Percentiles rank a stretch among this genome's conserved stretches.
These are phyloP conservation scores for Zootoca vivipara DNA, from an alignment of 2,113 vertebrate species.

Conservation along the genomic window DNA sequence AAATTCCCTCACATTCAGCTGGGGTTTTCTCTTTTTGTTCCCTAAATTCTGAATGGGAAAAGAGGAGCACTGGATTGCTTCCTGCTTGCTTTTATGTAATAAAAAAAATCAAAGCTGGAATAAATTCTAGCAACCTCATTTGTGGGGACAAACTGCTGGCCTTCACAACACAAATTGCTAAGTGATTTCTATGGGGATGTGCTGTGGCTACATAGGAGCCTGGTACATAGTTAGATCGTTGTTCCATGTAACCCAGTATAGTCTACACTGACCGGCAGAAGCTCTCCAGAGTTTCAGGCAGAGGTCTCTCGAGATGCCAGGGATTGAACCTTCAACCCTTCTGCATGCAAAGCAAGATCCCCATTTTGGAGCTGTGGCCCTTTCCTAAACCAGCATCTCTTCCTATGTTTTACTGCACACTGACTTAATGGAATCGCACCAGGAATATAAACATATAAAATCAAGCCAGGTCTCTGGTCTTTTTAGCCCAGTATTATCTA, in stretches of 20 bases:
- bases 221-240: no score
- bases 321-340: no score
- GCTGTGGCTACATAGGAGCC: not conserved
- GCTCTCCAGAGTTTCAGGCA: no score
- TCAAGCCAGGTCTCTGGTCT: not conserved
- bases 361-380: no score
- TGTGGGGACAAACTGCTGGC: not conserved
- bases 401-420: not conserved
- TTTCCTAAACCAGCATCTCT: not conserved
- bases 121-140: not conserved
- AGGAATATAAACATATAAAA: not conserved
- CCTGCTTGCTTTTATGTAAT: conserved; percentile 8
- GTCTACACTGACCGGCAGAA: no score
- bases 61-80: conserved; percentile 54
- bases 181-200: not conserved
- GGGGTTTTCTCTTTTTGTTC: conserved; percentile 58
- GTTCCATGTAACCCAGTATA: no score
- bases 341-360: no score
- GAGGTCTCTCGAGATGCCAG: no score
- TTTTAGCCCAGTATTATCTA: not conserved
- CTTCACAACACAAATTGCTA: not conserved
- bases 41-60: conserved; percentile 58
- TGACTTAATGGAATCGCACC: not conserved
- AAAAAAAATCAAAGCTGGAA: not conserved
- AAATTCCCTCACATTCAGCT: conserved; percentile 62